Conservation (phyloP, 1,140 invertebrate species). For the Venturia canescens region DNA sequence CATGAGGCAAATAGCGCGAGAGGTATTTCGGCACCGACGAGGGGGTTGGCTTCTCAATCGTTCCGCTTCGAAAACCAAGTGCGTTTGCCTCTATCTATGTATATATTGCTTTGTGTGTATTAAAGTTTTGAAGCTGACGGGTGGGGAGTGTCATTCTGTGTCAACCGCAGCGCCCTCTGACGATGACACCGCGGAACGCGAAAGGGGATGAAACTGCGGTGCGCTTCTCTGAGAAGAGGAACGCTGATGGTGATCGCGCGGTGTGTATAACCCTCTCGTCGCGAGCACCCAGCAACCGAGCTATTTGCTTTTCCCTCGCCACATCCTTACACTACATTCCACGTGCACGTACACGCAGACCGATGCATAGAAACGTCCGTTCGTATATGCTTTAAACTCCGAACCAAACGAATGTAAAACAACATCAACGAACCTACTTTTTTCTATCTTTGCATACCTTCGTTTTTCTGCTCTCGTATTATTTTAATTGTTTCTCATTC, state of each 20-base stretch:
- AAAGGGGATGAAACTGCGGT: slow-evolving; percentile 73
- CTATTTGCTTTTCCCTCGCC: slow-evolving; percentile 58
- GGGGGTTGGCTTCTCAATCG: slow-evolving; percentile 38
- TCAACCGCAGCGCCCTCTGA: slow-evolving; percentile 76
- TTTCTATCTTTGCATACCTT: neutral
- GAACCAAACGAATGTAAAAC: neutral
- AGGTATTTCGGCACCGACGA: slow-evolving; percentile 59
- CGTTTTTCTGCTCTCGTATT: neutral
- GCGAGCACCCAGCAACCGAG: slow-evolving; percentile 59
- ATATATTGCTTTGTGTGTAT: slow-evolving; percentile 13
- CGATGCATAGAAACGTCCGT: neutral
- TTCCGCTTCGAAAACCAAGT: slow-evolving; percentile 26
- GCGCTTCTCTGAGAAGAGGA: slow-evolving; percentile 20
- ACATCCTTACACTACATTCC: neutral
- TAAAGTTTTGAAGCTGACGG: neutral
- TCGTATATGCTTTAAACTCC: neutral
- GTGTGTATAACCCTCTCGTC: slow-evolving; percentile 61
- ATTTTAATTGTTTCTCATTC: too few relatives aligned
- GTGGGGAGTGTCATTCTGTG: slow-evolving; percentile 72
- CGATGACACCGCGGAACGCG: slow-evolving; percentile 74
- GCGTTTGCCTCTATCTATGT: slow-evolving; percentile 4
- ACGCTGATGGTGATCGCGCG: slow-evolving; percentile 54
- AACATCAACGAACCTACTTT: neutral
- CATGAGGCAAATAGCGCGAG: slow-evolving; percentile 51
- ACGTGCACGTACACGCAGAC: neutral